phyloP scores from a whole-genome alignment of 1,140 invertebrate species.

The Megalonaias nervosa region DNA sequence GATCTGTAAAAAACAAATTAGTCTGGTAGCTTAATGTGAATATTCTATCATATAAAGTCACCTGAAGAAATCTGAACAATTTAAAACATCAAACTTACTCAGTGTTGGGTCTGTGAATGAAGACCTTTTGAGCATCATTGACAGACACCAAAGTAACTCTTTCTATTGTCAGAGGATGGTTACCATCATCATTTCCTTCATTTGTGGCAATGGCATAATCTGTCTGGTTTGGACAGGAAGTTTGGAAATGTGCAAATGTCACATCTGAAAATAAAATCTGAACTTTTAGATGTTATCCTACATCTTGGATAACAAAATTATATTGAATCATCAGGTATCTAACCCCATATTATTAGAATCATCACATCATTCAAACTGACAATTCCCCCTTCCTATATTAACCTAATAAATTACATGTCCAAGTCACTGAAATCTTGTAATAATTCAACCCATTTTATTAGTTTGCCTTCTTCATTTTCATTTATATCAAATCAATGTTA shows the following conservation, averaged over 20 bases:
- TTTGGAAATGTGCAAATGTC: constrained; percentile 42
- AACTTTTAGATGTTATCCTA: too few relatives aligned
- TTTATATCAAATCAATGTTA: too few relatives aligned
- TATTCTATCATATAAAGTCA: not conserved
- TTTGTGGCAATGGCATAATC: constrained; percentile 51
- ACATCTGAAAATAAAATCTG: constrained; percentile 36
- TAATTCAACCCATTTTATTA: too few relatives aligned
- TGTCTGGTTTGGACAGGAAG: constrained; percentile 27
- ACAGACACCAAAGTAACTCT: constrained; percentile 36
- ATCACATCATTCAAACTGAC: too few relatives aligned
- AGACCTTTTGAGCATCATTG: constrained; percentile 42
- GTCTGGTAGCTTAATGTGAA: not conserved
- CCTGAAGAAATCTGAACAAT: not conserved
- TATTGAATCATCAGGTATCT: too few relatives aligned
- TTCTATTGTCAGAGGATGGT: constrained; percentile 48
- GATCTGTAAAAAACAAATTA: not conserved
- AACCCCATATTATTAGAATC: too few relatives aligned
- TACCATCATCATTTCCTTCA: constrained; percentile 52
- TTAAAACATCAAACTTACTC: constrained; percentile 43
- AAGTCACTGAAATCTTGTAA: too few relatives aligned
- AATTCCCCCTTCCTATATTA: too few relatives aligned
- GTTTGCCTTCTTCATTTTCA: too few relatives aligned
- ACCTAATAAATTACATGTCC: too few relatives aligned
- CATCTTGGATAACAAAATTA: too few relatives aligned
- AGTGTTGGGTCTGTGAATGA: constrained; percentile 50